Percentiles rank a stretch among this genome's conserved stretches.
These are phyloP conservation scores for Andricus curvator DNA, from an alignment of 2,888 invertebrate species.

Conservation along the genomic window DNA sequence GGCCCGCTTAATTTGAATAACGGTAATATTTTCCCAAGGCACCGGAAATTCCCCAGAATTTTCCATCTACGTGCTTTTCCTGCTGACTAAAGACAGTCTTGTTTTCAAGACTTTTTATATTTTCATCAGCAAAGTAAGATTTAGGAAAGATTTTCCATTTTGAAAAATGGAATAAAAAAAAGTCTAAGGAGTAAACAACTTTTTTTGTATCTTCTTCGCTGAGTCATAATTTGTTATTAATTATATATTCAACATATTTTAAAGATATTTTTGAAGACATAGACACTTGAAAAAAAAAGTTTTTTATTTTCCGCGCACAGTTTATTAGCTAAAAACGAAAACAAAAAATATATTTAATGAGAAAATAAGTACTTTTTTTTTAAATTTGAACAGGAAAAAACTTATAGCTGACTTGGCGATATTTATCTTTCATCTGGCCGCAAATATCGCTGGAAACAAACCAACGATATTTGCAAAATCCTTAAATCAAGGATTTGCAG, in stretches of 20 bases:
- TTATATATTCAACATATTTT: neutral
- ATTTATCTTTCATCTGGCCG: too few relatives aligned
- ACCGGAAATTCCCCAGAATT: slow-evolving; percentile 54
- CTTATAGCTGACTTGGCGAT: too few relatives aligned
- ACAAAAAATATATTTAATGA: too few relatives aligned
- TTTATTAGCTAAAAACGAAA: too few relatives aligned
- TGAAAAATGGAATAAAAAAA: neutral
- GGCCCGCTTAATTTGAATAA: slow-evolving; percentile 63
- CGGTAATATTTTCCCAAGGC: slow-evolving; percentile 45
- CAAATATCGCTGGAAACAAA: too few relatives aligned
- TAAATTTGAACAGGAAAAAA: too few relatives aligned
- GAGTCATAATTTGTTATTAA: neutral
- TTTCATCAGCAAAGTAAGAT: neutral
- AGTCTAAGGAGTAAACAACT: neutral
- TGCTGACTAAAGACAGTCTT: neutral
- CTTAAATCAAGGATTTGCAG: too few relatives aligned
- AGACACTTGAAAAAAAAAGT: too few relatives aligned
- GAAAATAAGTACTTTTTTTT: too few relatives aligned
- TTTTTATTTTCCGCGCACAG: too few relatives aligned
- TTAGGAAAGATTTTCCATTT: neutral
- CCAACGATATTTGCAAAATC: too few relatives aligned
- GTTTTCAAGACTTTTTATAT: neutral
- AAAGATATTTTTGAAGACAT: too few relatives aligned
- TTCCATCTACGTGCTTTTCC: slow-evolving; percentile 34
- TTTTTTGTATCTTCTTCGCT: neutral